Evolutionary conservation across 2,888 invertebrate species (phyloP).

Genomic region (Tetragonula carbonaria): DNA sequence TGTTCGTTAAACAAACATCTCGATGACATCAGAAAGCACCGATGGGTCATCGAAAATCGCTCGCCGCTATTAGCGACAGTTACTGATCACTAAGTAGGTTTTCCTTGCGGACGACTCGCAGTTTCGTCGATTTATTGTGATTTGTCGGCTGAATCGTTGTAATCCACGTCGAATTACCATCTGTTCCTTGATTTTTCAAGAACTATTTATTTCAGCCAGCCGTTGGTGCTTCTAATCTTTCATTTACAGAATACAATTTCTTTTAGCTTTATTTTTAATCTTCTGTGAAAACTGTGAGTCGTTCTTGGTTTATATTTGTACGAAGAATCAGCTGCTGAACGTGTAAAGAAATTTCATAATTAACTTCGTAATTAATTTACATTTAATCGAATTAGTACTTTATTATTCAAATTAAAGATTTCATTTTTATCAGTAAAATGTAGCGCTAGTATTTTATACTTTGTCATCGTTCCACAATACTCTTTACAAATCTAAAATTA

Average conservation of each 20-base stretch:
- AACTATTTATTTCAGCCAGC: neutral
- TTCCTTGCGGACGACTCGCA: too few species aligned
- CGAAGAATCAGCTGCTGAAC: too few species aligned
- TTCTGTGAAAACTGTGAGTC: too few species aligned
- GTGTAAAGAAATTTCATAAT: too few species aligned
- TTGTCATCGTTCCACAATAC: too few species aligned
- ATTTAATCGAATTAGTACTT: too few species aligned
- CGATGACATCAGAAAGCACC: conserved; percentile 24
- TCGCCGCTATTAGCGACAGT: conserved; percentile 11
- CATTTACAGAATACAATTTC: neutral
- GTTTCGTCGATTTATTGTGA: neutral
- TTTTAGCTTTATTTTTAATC: neutral
- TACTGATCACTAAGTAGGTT: conserved; percentile 19
- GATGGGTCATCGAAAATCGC: conserved; percentile 29
- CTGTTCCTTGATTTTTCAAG: neutral
- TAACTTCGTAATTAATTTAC: too few species aligned
- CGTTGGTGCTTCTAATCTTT: neutral
- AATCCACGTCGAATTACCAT: neutral
- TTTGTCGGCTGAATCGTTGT: neutral
- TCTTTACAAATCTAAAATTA: neutral
- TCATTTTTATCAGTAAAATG: too few species aligned
- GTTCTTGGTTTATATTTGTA: too few species aligned
- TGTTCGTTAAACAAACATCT: conserved; percentile 33
- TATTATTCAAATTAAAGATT: too few species aligned
- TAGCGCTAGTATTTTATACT: too few species aligned